Base-by-base conservation (phyloP, 2,797 vertebrate genomes). In the Danionella dracula region DNA sequence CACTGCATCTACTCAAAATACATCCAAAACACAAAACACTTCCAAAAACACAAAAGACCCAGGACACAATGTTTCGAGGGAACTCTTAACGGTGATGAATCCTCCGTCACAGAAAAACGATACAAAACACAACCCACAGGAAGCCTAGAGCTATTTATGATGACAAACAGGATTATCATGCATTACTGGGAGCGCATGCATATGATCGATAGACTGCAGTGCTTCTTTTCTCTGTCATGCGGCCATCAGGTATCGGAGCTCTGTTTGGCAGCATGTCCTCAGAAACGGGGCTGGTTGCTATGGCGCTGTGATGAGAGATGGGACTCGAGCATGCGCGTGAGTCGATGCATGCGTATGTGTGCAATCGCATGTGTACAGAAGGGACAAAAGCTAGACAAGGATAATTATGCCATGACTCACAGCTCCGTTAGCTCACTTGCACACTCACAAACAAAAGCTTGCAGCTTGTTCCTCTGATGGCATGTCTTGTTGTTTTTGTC, bases 281-380 rank as follows among this genome's bases (percentile, higher is more conserved):
- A 63, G 71, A 77, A 58, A 72, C 46, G 8, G 27, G 34, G 61
- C 70, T 74, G 1, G 83, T 87, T 85, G 80, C 80, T 79, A 84
- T 87, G 84, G 78, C 73, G n/a, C 51, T 35, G 59, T 80, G 82
- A 74, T 42, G 70, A 78, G 73, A 54, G 54, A 49, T n/a, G 1
- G 8, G 8, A 42, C 48, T 37, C 0, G 19, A 44, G 27, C 37
- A 27, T 46, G 46, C 9, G 35, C 53, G 8, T 16, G n/a, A 11
- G 17, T 20, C 15, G 35, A 27, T 13, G 29, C 11, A 38, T 40
- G 44, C 27, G 12, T 17, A 9, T 37, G 23, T n/a, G 27, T 59
- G 23, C 17, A 16, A 32, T 8, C 27, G 11, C 27, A 21, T 37
- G 61, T 53, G 50, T 53, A n/a, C n/a, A 13, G 20, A 55, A 23